These are phyloP conservation scores for Fratercula arctica DNA, from an alignment of 2,797 vertebrate genomes.

Conservation along the genomic window DNA sequence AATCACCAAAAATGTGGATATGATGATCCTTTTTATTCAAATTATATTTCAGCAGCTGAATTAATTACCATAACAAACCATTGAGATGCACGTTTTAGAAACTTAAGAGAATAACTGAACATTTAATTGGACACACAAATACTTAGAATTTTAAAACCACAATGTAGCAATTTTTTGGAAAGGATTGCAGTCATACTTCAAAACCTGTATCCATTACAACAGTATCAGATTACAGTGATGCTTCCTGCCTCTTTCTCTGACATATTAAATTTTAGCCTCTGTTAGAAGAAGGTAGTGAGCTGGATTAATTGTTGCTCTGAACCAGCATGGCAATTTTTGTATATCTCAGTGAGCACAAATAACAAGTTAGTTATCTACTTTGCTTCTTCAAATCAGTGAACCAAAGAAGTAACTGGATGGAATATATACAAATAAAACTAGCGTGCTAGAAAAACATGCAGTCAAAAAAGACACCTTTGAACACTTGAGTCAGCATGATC, in stretches of 20 bases:
- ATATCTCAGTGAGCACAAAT: neutral
- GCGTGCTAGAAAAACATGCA: neutral
- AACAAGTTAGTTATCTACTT: neutral
- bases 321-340: neutral
- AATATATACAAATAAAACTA: neutral
- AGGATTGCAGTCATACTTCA: neutral
- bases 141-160: neutral
- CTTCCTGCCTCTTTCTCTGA: neutral
- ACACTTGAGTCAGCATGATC: neutral
- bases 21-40: neutral
- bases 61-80: neutral
- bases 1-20: neutral
- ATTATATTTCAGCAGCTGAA: neutral
- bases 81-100: neutral
- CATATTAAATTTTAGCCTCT: neutral
- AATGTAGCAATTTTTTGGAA: neutral
- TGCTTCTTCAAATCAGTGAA: neutral
- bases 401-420: neutral
- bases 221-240: neutral
- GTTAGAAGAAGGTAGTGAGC: neutral
- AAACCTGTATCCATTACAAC: neutral
- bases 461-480: slow-evolving; percentile 65
- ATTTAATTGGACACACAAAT: neutral
- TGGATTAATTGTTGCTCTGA: neutral
- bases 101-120: neutral